Evolutionary conservation across 2,797 vertebrate genomes (phyloP).

Genomic region (Molossus molossus): DNA sequence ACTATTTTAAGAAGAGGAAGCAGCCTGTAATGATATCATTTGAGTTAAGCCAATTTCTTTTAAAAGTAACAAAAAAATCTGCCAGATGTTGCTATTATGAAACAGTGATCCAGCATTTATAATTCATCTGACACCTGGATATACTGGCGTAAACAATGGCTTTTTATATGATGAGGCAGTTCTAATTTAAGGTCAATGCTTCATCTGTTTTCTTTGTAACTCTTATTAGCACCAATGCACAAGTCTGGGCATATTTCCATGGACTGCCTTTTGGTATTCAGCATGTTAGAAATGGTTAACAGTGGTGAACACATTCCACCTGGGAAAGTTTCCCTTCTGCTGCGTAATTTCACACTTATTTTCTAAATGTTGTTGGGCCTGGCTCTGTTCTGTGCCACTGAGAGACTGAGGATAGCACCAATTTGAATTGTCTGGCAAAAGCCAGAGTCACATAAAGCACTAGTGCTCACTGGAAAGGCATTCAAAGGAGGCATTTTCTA

Average conservation of each 20-base stretch:
- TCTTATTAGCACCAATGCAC: conserved; percentile 89
- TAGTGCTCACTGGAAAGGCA: conserved; percentile 75
- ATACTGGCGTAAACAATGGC: conserved; percentile 97
- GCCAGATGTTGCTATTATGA: conserved; percentile 91
- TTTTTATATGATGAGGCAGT: conserved; percentile 95
- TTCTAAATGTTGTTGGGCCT: conserved; percentile 62
- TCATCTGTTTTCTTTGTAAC: conserved; percentile 91
- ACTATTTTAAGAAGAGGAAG: conserved; percentile 85
- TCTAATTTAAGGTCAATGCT: conserved; percentile 95
- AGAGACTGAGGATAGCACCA: conserved; percentile 64
- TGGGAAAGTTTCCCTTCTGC: conserved; percentile 60
- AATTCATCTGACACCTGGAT: conserved; percentile 96
- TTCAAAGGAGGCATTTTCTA: conserved; percentile 72
- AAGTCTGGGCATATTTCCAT: conserved; percentile 87
- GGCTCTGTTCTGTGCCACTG: conserved; percentile 46
- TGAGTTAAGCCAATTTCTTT: conserved; percentile 82
- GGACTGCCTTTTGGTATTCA: conserved; percentile 87
- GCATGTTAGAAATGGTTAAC: conserved; percentile 76
- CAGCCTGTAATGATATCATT: conserved; percentile 88
- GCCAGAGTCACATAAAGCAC: conserved; percentile 54
- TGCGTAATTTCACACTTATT: conserved; percentile 67
- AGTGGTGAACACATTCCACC: conserved; percentile 68
- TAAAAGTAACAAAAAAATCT: conserved; percentile 84
- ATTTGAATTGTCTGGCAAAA: conserved; percentile 73
- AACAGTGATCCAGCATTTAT: conserved; percentile 89